Evolutionary conservation across 1,140 invertebrate genomes (phyloP).

Genomic region (Nasonia giraulti): DNA sequence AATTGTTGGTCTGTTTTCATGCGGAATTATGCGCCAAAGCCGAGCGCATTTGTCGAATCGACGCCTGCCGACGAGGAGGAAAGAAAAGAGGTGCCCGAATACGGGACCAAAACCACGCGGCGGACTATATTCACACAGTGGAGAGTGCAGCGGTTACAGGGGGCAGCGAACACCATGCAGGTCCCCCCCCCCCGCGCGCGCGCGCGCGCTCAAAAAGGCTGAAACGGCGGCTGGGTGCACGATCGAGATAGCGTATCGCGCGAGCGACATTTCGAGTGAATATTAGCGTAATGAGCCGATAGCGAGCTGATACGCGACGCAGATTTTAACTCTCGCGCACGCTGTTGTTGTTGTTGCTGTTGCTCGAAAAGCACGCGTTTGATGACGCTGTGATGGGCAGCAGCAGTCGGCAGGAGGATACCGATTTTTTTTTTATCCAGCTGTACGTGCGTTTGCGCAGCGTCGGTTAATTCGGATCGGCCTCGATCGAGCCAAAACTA

Average conservation of each 20-base stretch:
- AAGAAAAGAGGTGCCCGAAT: neutral
- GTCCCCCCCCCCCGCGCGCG: too few relatives aligned
- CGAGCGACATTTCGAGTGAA: conserved; percentile 60
- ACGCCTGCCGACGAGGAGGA: neutral
- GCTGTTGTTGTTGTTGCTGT: neutral
- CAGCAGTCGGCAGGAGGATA: neutral
- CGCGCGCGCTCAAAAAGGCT: neutral
- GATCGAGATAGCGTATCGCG: conserved; percentile 61
- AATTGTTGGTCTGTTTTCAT: neutral
- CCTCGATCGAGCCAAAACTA: neutral
- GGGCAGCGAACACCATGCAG: conserved; percentile 28
- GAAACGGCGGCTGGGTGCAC: conserved; percentile 48
- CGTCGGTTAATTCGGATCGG: neutral
- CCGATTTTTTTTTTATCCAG: neutral
- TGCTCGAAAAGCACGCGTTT: neutral
- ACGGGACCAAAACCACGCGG: neutral
- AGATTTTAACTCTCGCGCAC: conserved; percentile 27
- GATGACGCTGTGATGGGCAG: neutral
- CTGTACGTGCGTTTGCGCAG: neutral
- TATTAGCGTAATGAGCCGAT: conserved; percentile 67
- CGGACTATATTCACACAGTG: too few relatives aligned
- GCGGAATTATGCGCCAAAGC: neutral
- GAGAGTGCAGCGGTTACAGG: conserved; percentile 42
- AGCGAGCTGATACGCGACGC: conserved; percentile 52
- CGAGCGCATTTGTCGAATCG: neutral